Evolutionary conservation across 2,113 vertebrate species (phyloP).

Genomic region (Hiodon tergisus): DNA sequence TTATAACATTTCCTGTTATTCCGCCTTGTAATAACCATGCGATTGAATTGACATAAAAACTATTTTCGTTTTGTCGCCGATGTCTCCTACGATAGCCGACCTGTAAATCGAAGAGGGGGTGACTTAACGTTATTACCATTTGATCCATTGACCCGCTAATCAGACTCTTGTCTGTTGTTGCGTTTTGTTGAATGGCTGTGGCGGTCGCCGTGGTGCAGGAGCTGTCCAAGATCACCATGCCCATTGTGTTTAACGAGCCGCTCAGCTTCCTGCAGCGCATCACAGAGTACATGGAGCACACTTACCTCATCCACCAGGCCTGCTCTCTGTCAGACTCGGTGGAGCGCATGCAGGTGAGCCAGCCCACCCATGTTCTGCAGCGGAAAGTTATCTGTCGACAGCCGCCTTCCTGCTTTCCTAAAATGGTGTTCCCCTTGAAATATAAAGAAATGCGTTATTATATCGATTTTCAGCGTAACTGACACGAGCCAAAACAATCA

Average conservation of each 20-base stretch:
- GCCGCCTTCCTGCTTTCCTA: too few relatives aligned
- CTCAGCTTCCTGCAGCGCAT: slow-evolving; percentile 94
- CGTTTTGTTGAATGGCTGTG: not conserved
- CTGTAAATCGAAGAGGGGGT: not conserved
- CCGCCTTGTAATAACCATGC: not conserved
- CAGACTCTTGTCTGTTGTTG: not conserved
- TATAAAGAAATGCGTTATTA: not conserved
- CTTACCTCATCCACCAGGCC: slow-evolving; percentile 86
- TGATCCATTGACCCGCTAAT: not conserved
- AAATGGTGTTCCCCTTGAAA: too few relatives aligned
- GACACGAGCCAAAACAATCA: not conserved
- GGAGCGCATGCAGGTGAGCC: slow-evolving; percentile 84
- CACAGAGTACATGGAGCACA: slow-evolving; percentile 97
- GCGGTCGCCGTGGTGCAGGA: slow-evolving; percentile 61
- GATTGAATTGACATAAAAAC: not conserved
- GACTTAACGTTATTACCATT: not conserved
- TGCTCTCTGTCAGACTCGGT: slow-evolving; percentile 72
- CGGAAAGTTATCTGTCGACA: not conserved
- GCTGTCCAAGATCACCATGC: slow-evolving; percentile 97
- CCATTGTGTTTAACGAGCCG: slow-evolving; percentile 92
- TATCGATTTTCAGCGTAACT: not conserved
- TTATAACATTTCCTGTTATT: too few relatives aligned
- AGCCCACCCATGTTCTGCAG: too few relatives aligned
- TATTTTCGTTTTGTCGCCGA: too few relatives aligned
- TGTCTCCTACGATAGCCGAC: too few relatives aligned